Evolutionary conservation across 2,888 invertebrate genomes (phyloP).

Genomic region (Beris chalybata): DNA sequence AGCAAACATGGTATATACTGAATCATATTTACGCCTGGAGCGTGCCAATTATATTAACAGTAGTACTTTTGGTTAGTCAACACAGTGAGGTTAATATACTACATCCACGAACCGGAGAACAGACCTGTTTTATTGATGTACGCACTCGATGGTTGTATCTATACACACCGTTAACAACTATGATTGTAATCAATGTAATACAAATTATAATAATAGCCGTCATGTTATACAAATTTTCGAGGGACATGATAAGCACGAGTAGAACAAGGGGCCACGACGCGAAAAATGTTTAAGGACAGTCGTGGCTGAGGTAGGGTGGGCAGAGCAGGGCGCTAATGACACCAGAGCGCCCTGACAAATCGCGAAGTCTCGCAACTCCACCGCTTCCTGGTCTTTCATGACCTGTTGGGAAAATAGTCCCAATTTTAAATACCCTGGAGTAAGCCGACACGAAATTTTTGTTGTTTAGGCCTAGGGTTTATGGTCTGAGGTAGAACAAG

Average conservation of each 20-base stretch:
- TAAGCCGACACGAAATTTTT: no score
- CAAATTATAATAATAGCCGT: slow-evolving; percentile 64
- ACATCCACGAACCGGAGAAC: slow-evolving; percentile 61
- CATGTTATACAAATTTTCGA: slow-evolving; percentile 60
- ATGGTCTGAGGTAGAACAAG: no score
- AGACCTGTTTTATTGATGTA: slow-evolving; percentile 66
- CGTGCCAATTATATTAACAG: slow-evolving; percentile 54
- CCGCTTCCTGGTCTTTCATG: no score
- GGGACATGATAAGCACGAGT: slow-evolving; percentile 59
- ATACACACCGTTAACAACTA: slow-evolving; percentile 66
- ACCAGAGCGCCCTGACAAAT: no score
- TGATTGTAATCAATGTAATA: slow-evolving; percentile 62
- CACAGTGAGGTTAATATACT: slow-evolving; percentile 41
- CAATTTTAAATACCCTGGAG: no score
- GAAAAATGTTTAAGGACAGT: no score
- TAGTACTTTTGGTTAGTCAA: slow-evolving; percentile 53
- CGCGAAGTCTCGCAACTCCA: no score
- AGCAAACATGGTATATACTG: slow-evolving; percentile 45
- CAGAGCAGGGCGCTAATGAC: no score
- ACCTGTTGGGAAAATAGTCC: no score
- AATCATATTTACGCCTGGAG: slow-evolving; percentile 58
- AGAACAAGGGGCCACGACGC: slow-evolving; percentile 59
- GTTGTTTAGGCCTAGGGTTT: no score
- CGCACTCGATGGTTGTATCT: slow-evolving; percentile 62
- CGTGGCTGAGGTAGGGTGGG: no score